A percentile compares a stretch with the other conserved stretches of the same genome.
phyloP scores from a whole-genome alignment of 2,888 invertebrate species.

The Pterostichus niger region DNA sequence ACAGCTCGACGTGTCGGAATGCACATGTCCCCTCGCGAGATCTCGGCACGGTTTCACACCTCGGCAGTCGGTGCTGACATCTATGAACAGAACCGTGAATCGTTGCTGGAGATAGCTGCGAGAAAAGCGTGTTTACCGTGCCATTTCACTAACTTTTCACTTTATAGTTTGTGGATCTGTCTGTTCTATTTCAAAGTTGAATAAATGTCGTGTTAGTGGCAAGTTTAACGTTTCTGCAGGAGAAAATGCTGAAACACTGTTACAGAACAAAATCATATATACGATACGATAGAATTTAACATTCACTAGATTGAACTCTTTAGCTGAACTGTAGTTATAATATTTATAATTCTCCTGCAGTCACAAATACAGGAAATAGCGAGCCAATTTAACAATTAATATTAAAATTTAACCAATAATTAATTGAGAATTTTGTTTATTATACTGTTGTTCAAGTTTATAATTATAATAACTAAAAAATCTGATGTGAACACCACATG shows the following conservation, averaged over 20 bases:
- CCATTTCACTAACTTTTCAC: conserved; percentile 50
- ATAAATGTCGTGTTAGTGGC: neutral
- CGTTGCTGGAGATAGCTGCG: neutral
- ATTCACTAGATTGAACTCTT: too few species aligned
- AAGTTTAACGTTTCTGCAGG: neutral
- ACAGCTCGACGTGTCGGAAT: conserved; percentile 38
- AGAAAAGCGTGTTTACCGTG: conserved; percentile 6
- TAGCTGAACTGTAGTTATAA: too few species aligned
- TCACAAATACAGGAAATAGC: too few species aligned
- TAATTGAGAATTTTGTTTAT: too few species aligned
- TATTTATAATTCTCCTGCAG: too few species aligned
- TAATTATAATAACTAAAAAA: too few species aligned
- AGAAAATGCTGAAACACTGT: neutral
- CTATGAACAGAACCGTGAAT: conserved; percentile 17
- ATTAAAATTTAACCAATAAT: too few species aligned
- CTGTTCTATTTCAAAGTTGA: conserved; percentile 1
- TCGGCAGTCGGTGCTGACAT: conserved; percentile 29
- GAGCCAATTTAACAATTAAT: too few species aligned
- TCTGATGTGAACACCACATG: too few species aligned
- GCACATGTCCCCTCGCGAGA: conserved; percentile 40
- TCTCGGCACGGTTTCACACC: conserved; percentile 25
- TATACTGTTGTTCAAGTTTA: too few species aligned
- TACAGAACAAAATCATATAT: too few species aligned
- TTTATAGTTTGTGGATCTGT: conserved; percentile 24
- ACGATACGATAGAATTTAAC: too few species aligned